These are phyloP conservation scores for Chloroceryle inda DNA, from an alignment of 2,797 vertebrate species.

Conservation along the genomic window DNA sequence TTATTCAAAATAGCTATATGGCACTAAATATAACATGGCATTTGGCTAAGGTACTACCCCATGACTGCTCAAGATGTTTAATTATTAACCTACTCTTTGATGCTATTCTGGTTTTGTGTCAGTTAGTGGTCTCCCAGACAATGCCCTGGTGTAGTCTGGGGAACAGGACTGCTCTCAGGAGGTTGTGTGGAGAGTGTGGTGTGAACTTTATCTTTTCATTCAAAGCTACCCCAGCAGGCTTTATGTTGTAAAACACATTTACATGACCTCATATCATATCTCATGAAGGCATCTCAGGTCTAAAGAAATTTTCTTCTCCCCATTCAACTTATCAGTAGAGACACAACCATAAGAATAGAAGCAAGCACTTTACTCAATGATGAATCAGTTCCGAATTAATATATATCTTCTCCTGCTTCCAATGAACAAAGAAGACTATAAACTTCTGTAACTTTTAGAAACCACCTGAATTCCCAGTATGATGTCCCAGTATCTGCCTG, in stretches of 20 bases:
- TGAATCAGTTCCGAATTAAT: not conserved
- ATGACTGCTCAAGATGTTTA: not conserved
- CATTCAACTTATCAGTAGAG: not conserved
- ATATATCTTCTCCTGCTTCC: not conserved
- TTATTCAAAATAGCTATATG: not conserved
- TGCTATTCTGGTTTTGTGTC: not conserved
- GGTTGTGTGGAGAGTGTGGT: accelerated
- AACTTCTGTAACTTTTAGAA: not conserved
- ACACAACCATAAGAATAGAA: not conserved
- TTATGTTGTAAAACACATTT: not conserved
- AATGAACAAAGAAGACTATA: not conserved
- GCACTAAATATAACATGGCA: not conserved
- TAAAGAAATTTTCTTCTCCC: not conserved
- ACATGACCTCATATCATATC: not conserved
- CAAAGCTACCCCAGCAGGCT: not conserved
- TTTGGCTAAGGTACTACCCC: not conserved
- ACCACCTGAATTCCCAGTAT: not conserved
- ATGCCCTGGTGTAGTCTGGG: not conserved
- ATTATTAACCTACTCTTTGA: not conserved
- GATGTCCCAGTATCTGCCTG: not conserved
- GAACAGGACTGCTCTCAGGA: not conserved
- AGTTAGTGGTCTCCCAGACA: not conserved
- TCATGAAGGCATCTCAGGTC: not conserved
- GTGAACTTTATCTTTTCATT: not conserved
- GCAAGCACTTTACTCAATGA: not conserved